Percentiles rank a stretch among this genome's conserved stretches.
phyloP scores from a whole-genome alignment of 2,888 invertebrate genomes.

The Hemaris fuciformis region DNA sequence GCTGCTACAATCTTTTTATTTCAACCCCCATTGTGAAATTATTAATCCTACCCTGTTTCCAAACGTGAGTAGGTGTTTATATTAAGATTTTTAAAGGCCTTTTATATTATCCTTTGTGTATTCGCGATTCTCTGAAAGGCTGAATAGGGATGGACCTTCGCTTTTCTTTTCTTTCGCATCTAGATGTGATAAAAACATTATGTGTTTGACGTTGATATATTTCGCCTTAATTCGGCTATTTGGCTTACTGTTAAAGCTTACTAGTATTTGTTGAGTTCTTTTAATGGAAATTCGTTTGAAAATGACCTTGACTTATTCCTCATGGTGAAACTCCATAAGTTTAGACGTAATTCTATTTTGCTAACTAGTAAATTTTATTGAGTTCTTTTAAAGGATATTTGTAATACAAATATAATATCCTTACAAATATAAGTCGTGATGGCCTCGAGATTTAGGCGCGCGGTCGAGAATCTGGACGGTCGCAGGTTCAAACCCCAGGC shows the following conservation, averaged over 20 bases:
- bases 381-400: not conserved
- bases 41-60: not conserved
- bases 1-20: not conserved
- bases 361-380: too few species aligned
- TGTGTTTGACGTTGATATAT: not conserved
- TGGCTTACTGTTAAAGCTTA: not conserved
- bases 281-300: too few species aligned
- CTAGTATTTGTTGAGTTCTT: too few species aligned
- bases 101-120: constrained; percentile 7
- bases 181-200: not conserved
- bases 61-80: constrained; percentile 10
- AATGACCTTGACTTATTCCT: too few species aligned
- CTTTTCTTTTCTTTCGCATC: not conserved
- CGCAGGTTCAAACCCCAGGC: too few species aligned
- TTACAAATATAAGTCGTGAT: too few species aligned
- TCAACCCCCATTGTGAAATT: not conserved
- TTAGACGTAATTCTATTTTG: too few species aligned
- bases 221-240: too few species aligned
- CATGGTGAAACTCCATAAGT: too few species aligned
- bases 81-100: constrained; percentile 14
- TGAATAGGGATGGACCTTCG: not conserved
- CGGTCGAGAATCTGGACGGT: too few species aligned
- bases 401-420: not conserved
- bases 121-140: not conserved
- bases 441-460: too few species aligned